Base-by-base conservation (phyloP, 64 coral and sea anemone species). In the Stichodactyla mertensii region DNA sequence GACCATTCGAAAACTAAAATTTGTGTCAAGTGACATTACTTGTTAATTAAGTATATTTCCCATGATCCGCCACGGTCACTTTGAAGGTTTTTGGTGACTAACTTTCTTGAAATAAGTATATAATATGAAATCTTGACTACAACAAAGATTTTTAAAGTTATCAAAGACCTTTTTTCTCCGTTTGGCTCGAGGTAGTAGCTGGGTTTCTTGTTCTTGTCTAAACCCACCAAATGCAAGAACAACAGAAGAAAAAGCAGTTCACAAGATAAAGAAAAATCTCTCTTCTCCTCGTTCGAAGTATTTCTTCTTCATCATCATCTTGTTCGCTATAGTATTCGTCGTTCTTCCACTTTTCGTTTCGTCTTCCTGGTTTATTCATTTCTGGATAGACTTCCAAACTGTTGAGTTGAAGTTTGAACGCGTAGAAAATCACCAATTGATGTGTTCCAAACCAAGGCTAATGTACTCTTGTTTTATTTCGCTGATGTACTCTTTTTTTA, bases 181-280 rank as follows among this genome's bases (percentile, higher is more conserved):
- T 18, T 16, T 14, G 4, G 14, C 60, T 15, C 60, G 60, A 11
- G 12, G 60, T 18, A 62, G 8, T 16, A 62, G 60, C 18, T 18
- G 1, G 20, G 12, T 62, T 15, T 16, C 20, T 23, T 74, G 22
- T 74, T 74, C 24, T 74, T 28, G 9, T 6, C 15, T 89, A 89
- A 11, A 55, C 59, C 88, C 88, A 89, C 88, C 88, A 89, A 20
- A 89, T 28, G 20, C 80, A 89, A 1, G 88, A 77, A 52, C 88
- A 89, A 80, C 88, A 89, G 64, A 84, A 89, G 82, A 89, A 89
- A 59, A 80, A 89, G 19, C 88, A 89, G 79, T 31, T 77, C 16
- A 89, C n/a, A 57, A 89, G 59, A 57, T 89, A 67, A 36, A 83
- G 51, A 8, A 64, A 89, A 10, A 89, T 19, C 13, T 89, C 88